Evolutionary conservation across 2,113 vertebrate genomes (phyloP), one percentile per base, ranked within the genome.

Genomic region (Cinclus mexicanus): DNA sequence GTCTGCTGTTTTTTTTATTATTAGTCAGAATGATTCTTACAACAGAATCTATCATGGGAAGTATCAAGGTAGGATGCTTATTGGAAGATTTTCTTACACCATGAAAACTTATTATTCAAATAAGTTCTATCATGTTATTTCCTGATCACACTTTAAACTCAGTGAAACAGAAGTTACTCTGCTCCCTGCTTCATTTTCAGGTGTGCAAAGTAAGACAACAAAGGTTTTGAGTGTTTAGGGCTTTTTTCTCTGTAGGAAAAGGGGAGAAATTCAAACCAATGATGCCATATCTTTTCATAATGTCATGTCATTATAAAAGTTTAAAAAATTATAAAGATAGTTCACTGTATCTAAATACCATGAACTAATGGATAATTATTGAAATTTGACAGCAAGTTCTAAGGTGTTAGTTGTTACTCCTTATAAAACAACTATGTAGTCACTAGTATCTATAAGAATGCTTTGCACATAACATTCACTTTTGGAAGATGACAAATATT

Each of bases 41-140:
- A 46, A 55, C 12, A 67, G 81, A 90, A 71, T 57, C 42, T 96
- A 94, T 68, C 47, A 59, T 47, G 52, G 49, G 83, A 96, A 96
- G 61, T 63, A 68, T 69, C 76, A 93, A 91, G 49, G 69, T 42
- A 93, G 55, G 53, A 63, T 60, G 68, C 14, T 55, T 67, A 93
- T 89, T 95, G 59, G 70, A 87, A 81, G 15, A 56, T 88, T 89
- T 92, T 67, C 68, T 95, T 44, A 78, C 49, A 94, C 42, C 21
- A 26, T 33, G 65, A 90, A 89, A 74, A 96, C n/a, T 87, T 55
- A 84, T 94, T 96, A 95, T 77, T 93, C 70, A 97, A 92, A 97
- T 95, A 71, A 95, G 14, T 64, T 28, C 11, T 7, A 61, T 94
- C 35, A 39, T 74, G 14, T 88, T 94, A 83, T 95, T 96, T 97